Base-by-base conservation (phyloP, 1,140 invertebrate genomes). In the Cepaea nemoralis region DNA sequence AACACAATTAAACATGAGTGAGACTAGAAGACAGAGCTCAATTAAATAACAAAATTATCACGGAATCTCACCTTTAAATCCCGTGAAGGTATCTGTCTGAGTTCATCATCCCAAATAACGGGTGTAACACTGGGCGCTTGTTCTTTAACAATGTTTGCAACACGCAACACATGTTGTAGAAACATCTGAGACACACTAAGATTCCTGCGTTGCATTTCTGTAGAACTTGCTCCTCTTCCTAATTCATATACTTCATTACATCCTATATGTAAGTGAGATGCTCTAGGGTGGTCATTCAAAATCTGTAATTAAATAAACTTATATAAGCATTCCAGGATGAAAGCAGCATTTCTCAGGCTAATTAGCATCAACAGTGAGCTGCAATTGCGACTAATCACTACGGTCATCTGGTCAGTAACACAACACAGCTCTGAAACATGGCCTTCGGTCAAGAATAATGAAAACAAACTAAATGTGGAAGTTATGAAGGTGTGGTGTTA, bases 71-170 rank as follows among this genome's bases (percentile, higher is more conserved):
- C 77, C 73, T 67, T 31, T 37, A 94, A 87, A 39, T 89, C 86
- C 8, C 89, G 85, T 31, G 87, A 80, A 5, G 90, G 82, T 70
- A 97, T 94, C 50, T 94, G 93, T 37, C 96, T 92, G 45, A 98
- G 87, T 95, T 98, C 97, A 89, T 99, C 97, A 88, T 98, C 97
- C 97, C 97, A 98, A 82, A 98, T 95, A 14, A 99, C 84, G 10
- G 96, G 93, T 45, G 93, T 94, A 37, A 96, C 91, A 75, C 75
- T 63, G 66, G 90, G 89, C 76, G 39, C 31, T 35, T 42, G 33
- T 22, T 22, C 35, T 69, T 89, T 90, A 8, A 92, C 83, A 85
- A 91, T 91, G 40, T 84, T 85, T 3, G 91, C 92, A 40, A 93
- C 84, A 59, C 81, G 86, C 50, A 82, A 86, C 0, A 93, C 91